These are phyloP conservation scores for Copsychus sechellarum DNA, from an alignment of 2,113 vertebrate genomes.

Conservation along the genomic window DNA sequence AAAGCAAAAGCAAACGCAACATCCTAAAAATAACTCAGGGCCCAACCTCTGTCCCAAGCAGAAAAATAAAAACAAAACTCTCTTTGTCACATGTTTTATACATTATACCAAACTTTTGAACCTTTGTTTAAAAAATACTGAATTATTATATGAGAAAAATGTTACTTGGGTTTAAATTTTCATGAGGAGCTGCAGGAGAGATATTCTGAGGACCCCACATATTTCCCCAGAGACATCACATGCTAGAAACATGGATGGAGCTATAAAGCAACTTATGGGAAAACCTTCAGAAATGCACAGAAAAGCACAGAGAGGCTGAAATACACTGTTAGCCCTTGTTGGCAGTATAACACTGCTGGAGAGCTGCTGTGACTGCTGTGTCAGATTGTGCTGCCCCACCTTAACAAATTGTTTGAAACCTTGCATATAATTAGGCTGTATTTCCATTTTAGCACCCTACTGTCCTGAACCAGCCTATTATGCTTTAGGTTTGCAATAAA, in stretches of 20 bases:
- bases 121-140: neutral
- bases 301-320: neutral
- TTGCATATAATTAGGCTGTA: slow-evolving; percentile 39
- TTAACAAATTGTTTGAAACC: slow-evolving; percentile 24
- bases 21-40: neutral
- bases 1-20: neutral
- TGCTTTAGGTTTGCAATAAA: slow-evolving; percentile 19
- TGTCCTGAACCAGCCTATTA: slow-evolving; percentile 27
- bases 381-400: neutral
- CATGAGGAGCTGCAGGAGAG: neutral
- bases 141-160: neutral
- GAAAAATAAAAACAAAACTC: neutral
- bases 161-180: neutral
- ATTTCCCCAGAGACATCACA: neutral
- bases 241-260: neutral
- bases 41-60: neutral
- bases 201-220: neutral
- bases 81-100: neutral
- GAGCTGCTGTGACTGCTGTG: neutral
- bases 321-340: neutral
- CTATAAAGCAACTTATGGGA: neutral
- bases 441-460: slow-evolving; percentile 42
- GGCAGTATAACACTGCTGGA: neutral
- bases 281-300: neutral
- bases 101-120: neutral